Evolutionary conservation across 2,113 vertebrate genomes (phyloP), one percentile per base, ranked within the genome.

Genomic region (Rhinopomastus cyanomelas): DNA sequence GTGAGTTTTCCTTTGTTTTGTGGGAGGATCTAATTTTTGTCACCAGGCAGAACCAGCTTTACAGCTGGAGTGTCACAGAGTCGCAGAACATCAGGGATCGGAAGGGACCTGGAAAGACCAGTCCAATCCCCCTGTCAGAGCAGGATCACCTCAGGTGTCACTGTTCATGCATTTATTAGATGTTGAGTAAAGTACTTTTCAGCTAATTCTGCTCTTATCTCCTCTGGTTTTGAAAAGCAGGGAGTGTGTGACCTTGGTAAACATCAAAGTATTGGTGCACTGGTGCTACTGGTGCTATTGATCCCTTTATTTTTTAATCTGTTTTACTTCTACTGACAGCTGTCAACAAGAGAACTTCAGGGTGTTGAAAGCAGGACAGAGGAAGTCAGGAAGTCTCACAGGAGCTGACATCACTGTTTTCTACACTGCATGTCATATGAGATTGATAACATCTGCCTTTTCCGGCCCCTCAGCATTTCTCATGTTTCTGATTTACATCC

Each of bases 371-470:
- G 48, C 25, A 85, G 23, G 42, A 77, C 44, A 14, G 30, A 9
- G 34, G 59, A 82, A 73, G 27, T 62, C 59, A 52, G 56, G 37
- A 92, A 84, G 29, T 85, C 72, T 85, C 51, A 39, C 3, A 73
- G 84, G 71, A 94, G 46, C 89, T 59, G 69, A 84, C 61, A 72
- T 79, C 75, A 52, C 46, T 84, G 26, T 79, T 81, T 87, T 76
- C 32, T 76, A 6, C 21, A 12, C 25, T 82, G 62, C 14, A 13
- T 69, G 34, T 87, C 52, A 4, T 72, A 52, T 0, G 4, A 92
- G 64, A 44, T 61, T 90, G 84, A 72, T 76, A 85, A 36, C 18
- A 36, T 46, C 64, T 85, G 3, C 48, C 52, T 80, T 89, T 90
- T 91, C 78, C 88, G n/a, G 6, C 21, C 37, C 13, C 19, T 72